Evolutionary conservation across 2,888 invertebrate species (phyloP), one percentile per base, ranked within the genome.

Genomic region (Atethmia centrago): DNA sequence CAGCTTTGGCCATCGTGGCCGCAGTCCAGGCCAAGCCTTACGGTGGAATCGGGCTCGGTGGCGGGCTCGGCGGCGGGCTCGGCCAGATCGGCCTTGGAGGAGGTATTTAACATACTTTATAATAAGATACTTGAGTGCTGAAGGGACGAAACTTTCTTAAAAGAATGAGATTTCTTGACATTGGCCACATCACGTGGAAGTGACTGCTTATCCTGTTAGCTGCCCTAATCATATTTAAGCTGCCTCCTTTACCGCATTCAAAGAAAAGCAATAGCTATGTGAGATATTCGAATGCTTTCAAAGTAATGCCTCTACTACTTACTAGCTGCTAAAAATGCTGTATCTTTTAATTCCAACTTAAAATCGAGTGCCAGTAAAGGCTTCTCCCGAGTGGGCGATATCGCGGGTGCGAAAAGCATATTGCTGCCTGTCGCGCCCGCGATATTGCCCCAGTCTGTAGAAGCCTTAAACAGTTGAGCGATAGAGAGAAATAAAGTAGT

Each of bases 11-110:
- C 40, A 9, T 76, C 21, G 61, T 85, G 55, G 82, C 74, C 0
- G 70, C 55, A 21, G 80, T 70, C 10, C 80, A 82, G 61, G 87
- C 84, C 40, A 77, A 74, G 36, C 85, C 85, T 12, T 80, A 31
- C 19, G 53, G 36, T 1, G 80, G 51, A 14, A 3, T 71, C 4
- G 65, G 64, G 2, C 0, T 61, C 1, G 80, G 36, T 2, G 7
- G 5, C 1, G 77, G 28, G 0, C 0, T 78, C 1, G 73, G 42
- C 8, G 10, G 0, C 25, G 63, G 69, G 1, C 19, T 59, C 14
- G 62, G n/a, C 0, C 74, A 71, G 2, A 0, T 73, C 2, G 72
- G 40, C 3, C 1, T 77, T 14, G 8, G 0, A 42, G 12, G 28
- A 45, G 45, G 62, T 61, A 28, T 28, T n/a, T 45, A 21, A 8